These are phyloP conservation scores for Cephus pygmeus DNA, from an alignment of 2,888 invertebrate genomes.

Conservation along the genomic window DNA sequence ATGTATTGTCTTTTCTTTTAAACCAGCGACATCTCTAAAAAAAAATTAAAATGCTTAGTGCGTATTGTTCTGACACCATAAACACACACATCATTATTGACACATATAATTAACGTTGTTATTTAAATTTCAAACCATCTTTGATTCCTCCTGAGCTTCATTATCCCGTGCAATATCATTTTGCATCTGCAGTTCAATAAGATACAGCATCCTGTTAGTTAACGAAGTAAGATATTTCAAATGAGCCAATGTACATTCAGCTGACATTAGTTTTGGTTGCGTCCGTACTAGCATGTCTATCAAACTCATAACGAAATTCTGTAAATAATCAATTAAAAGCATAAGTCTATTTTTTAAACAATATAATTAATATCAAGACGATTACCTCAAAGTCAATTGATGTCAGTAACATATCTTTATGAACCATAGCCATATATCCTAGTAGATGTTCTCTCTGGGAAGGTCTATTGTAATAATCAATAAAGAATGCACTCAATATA, in stretches of 20 bases:
- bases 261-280: slow-evolving; percentile 23
- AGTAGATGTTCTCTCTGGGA: slow-evolving; percentile 26
- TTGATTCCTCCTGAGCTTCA: neutral
- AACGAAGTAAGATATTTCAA: slow-evolving; percentile 23
- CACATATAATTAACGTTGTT: too few relatives aligned
- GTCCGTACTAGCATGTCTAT: slow-evolving; percentile 28
- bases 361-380: neutral
- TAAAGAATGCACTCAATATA: slow-evolving; percentile 23
- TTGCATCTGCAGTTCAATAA: slow-evolving; percentile 26
- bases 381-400: slow-evolving; percentile 26
- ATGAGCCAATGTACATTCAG: slow-evolving; percentile 22
- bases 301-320: slow-evolving; percentile 30
- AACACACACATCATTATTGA: too few relatives aligned
- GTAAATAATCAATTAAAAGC: slow-evolving; percentile 6
- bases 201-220: slow-evolving; percentile 14
- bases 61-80: too few relatives aligned
- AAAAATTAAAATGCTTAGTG: neutral
- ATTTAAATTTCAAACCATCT: slow-evolving; percentile 2
- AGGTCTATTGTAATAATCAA: slow-evolving; percentile 28
- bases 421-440: slow-evolving; percentile 33
- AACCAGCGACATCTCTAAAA: slow-evolving; percentile 14
- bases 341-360: neutral
- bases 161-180: slow-evolving; percentile 11
- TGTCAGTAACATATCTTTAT: slow-evolving; percentile 31
- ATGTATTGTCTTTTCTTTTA: neutral